Evolutionary conservation across 2,888 invertebrate genomes (phyloP).

Genomic region (Napeogenes sylphis): DNA sequence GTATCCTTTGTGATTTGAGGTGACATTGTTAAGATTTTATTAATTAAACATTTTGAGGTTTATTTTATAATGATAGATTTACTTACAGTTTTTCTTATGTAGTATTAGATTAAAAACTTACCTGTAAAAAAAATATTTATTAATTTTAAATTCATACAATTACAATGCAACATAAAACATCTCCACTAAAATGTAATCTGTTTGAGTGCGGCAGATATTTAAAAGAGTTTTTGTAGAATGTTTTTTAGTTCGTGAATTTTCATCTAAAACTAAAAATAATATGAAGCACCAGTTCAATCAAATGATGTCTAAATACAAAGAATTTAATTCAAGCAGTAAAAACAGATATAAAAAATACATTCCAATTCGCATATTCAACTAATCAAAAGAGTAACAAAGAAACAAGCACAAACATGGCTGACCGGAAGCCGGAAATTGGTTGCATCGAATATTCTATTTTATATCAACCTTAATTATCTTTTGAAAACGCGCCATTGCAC

Average conservation of each 20-base stretch:
- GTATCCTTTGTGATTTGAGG: too few relatives aligned
- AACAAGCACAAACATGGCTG: slow-evolving; percentile 52
- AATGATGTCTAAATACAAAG: slow-evolving; percentile 16
- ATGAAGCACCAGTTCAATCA: not conserved
- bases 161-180: not conserved
- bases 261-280: too few relatives aligned
- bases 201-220: too few relatives aligned
- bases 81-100: not conserved
- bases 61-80: not conserved
- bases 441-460: slow-evolving; percentile 67
- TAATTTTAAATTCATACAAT: slow-evolving; percentile 2
- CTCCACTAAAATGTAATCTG: too few relatives aligned
- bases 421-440: slow-evolving; percentile 59
- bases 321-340: slow-evolving; percentile 18
- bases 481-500: slow-evolving; percentile 46
- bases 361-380: slow-evolving; percentile 10
- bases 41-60: not conserved
- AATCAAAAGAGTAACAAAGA: slow-evolving; percentile 41
- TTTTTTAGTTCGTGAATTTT: not conserved
- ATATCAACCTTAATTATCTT: slow-evolving; percentile 72
- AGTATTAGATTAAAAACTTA: slow-evolving; percentile 2
- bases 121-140: slow-evolving; percentile 6
- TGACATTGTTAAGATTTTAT: too few relatives aligned
- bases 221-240: not conserved
- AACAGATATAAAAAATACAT: not conserved